Conservation (phyloP, 2,797 vertebrate species). For the Girardinus metallicus region DNA sequence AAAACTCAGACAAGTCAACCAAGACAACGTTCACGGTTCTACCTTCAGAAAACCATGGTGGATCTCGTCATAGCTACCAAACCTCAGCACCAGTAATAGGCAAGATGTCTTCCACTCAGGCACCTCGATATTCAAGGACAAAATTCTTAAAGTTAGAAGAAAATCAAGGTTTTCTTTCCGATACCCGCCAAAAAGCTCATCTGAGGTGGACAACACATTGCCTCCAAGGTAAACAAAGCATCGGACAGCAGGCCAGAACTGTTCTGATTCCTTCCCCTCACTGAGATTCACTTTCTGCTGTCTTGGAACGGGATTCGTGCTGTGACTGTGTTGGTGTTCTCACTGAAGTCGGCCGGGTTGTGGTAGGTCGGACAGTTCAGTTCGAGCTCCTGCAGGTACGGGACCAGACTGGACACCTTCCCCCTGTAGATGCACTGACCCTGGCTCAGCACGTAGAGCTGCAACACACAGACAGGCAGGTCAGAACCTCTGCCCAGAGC, state of each 20-base stretch:
- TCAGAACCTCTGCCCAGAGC: background rate
- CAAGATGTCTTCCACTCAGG: background rate
- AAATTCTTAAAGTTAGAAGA: background rate
- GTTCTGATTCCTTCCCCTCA: background rate
- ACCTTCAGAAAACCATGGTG: background rate
- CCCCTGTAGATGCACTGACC: slow-evolving; percentile 97
- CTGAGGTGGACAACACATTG: background rate
- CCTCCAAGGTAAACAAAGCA: background rate
- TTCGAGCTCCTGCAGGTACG: slow-evolving; percentile 91
- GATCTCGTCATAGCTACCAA: background rate
- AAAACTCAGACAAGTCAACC: background rate
- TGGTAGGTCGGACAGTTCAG: slow-evolving; percentile 96
- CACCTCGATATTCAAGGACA: background rate
- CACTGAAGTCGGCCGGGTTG: slow-evolving; percentile 96
- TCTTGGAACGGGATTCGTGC: background rate
- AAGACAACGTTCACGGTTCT: background rate
- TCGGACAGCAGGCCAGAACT: background rate
- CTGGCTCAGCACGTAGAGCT: slow-evolving; percentile 97
- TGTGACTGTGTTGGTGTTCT: slow-evolving; percentile 43
- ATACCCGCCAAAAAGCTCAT: background rate
- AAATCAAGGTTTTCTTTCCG: background rate
- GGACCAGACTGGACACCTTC: slow-evolving; percentile 89
- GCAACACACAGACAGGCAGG: slow-evolving; percentile 64
- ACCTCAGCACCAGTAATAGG: background rate
- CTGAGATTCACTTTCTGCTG: background rate